Base-by-base conservation (phyloP, 2,888 invertebrate species). In the Tipula confusa region DNA sequence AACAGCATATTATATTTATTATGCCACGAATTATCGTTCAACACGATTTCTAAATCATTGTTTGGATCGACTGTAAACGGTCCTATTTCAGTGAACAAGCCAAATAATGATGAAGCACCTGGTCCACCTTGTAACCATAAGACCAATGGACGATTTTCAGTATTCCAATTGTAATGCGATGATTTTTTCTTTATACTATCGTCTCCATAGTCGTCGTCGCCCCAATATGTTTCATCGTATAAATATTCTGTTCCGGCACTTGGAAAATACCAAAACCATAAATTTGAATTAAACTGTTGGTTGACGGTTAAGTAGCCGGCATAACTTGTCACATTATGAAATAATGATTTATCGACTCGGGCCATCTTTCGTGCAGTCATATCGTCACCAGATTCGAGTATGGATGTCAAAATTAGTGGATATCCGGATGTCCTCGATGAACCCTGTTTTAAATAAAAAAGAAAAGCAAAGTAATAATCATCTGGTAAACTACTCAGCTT, bases 211-310 rank as follows among this genome's bases (percentile, higher is more conserved):
- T 91, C 91, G 6, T 90, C 89, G 6, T 91, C 88, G 0, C 90
- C 88, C 86, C 90, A 24, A 38, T 79, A 24, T 28, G 88, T 87
- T 86, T 91, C 90, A 28, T 87, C 86, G 84, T 89, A 90, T 0
- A 86, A 85, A 0, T 90, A 87, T 84, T 91, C 89, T 0, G 90
- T 84, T 0, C 89, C 87, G 82, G 88, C 83, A 87, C 89, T 0
- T 0, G 95, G 95, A 87, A 96, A 95, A 87, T 94, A 96, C 96
- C 96, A 96, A 89, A 96, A 96, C 89, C 95, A 96, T 87, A 94
- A 88, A 87, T 96, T 95, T 0, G 95, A 95, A 86, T 94, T 91
- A 86, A 91, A 92, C 2, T 91, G 89, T 87, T 94, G 92, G 87
- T 96, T 93, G 24, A 96, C 96, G 0, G 95, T 96, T n/a, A 91